Evolutionary conservation across 2,113 vertebrate genomes (phyloP), one percentile per base, ranked within the genome.

Genomic region (Bos indicus): DNA sequence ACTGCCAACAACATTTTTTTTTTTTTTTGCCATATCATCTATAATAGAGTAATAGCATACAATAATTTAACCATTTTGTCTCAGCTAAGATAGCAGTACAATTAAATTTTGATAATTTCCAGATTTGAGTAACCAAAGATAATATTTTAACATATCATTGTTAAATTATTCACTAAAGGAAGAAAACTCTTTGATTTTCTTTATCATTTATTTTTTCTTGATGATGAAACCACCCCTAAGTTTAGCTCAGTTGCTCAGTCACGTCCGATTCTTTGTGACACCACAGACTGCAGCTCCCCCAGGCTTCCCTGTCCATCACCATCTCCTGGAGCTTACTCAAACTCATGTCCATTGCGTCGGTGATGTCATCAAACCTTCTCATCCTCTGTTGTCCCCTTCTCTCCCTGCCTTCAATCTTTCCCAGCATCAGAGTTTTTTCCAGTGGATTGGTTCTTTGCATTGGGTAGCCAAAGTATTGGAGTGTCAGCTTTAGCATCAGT

Each of bases 331-430:
- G 21, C 5, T 74, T 74, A 74, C 67, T 40, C 36, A 74, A 40
- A 71, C 36, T 40, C 67, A 74, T 40, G 19, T 40, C 2, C 21
- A 23, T 40, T 0, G 0, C 0, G 0, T 74, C 10, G 0, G 67
- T 74, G 36, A 74, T 74, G 67, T 19, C n/a, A 74, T 74, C 67
- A 23, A 74, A 23, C 19, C 36, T 23, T 74, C 67, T 74, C 21
- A 74, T 40, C 10, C 19, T 74, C n/a, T 40, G 4, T 67, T 19
- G 8, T n/a, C 10, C 36, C 67, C 10, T 74, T 74, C 10, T 40
- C 67, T 40, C 40, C 10, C 67, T 74, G 67, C 67, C 36, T 40
- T 74, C n/a, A 74, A 3, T 74, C n/a, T 71, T 71, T 74, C 67
- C 67, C 36, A 74, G n/a, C n/a, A 74, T 2, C n/a, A 40, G 19